phyloP scores from a whole-genome alignment of 2,888 invertebrate species.

The Caenorhabditis sulstoni region DNA sequence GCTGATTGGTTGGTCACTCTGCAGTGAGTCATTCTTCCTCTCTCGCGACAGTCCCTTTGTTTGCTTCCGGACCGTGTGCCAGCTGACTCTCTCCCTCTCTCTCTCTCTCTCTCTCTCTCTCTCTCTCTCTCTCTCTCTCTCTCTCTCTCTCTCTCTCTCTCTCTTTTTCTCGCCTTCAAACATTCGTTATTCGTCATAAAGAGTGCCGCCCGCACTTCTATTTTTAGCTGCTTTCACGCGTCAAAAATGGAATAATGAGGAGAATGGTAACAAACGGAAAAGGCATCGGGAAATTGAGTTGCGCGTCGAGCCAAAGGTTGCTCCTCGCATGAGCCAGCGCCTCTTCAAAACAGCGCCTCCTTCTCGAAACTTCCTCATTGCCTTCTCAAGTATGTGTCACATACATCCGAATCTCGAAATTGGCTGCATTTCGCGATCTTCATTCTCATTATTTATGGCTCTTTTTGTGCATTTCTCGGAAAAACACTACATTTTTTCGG shows the following conservation, averaged over 20 bases:
- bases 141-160: no score
- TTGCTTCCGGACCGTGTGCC: conserved; percentile 44
- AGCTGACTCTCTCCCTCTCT: conserved; percentile 17
- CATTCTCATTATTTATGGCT: conserved; percentile 41
- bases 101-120: no score
- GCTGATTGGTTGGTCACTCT: conserved; percentile 43
- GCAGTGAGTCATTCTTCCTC: conserved; percentile 29
- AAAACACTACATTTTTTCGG: conserved; percentile 26
- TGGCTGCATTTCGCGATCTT: conserved; percentile 14
- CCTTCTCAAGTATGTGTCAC: conserved; percentile 16
- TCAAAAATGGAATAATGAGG: conserved; percentile 7
- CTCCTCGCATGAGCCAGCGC: neutral
- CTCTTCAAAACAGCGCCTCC: neutral
- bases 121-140: no score
- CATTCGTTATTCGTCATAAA: conserved; percentile 36
- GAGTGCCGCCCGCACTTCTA: conserved; percentile 26
- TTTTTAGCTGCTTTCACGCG: conserved; percentile 25
- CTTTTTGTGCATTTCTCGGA: conserved; percentile 15
- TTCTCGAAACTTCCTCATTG: conserved; percentile 23
- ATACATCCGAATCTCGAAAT: conserved; percentile 37
- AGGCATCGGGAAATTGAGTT: conserved; percentile 16
- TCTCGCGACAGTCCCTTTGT: conserved; percentile 37
- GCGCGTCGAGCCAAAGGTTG: conserved; percentile 6
- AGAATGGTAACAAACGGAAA: conserved; percentile 1
- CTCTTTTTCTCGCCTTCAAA: no score